These are phyloP conservation scores for Scomber scombrus DNA, from an alignment of 2,113 vertebrate species.

Conservation along the genomic window DNA sequence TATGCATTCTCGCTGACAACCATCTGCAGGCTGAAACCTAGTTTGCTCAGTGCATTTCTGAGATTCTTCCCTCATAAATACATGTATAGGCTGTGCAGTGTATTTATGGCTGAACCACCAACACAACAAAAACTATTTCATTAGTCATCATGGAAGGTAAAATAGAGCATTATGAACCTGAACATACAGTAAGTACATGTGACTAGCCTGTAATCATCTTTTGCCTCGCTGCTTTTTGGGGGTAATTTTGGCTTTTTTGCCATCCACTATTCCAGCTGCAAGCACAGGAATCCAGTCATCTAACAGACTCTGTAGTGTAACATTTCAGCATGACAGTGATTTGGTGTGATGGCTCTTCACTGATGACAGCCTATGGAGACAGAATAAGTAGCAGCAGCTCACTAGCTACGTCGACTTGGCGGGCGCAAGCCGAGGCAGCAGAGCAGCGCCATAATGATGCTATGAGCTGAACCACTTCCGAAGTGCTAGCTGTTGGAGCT, in stretches of 20 bases:
- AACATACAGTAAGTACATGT: not conserved
- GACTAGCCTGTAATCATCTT: not conserved
- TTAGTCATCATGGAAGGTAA: not conserved
- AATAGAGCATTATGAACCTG: conserved; percentile 11
- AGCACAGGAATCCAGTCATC: conserved; percentile 33
- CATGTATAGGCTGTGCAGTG: conserved; percentile 1
- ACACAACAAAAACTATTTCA: not conserved
- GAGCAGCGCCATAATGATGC: conserved; percentile 52
- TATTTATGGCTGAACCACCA: conserved; percentile 17
- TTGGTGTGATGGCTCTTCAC: conserved; percentile 64
- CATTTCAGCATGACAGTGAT: conserved; percentile 65
- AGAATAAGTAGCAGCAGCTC: conserved; percentile 68
- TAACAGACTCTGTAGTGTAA: conserved; percentile 34
- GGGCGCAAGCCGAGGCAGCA: conserved; percentile 48
- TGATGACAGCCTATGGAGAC: conserved; percentile 67
- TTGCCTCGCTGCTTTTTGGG: conserved; percentile 1
- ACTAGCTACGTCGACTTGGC: conserved; percentile 56
- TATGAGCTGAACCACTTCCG: conserved; percentile 37
- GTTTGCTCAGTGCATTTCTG: conserved; percentile 29
- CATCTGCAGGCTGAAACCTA: conserved; percentile 12
- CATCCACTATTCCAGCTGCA: conserved; percentile 18
- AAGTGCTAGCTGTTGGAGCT: conserved; percentile 42
- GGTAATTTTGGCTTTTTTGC: conserved; percentile 6
- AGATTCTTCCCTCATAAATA: conserved; percentile 14
- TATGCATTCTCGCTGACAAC: conserved; percentile 4